These are phyloP conservation scores for Synanthedon tipuliformis DNA, from an alignment of 2,888 invertebrate genomes.

Conservation along the genomic window DNA sequence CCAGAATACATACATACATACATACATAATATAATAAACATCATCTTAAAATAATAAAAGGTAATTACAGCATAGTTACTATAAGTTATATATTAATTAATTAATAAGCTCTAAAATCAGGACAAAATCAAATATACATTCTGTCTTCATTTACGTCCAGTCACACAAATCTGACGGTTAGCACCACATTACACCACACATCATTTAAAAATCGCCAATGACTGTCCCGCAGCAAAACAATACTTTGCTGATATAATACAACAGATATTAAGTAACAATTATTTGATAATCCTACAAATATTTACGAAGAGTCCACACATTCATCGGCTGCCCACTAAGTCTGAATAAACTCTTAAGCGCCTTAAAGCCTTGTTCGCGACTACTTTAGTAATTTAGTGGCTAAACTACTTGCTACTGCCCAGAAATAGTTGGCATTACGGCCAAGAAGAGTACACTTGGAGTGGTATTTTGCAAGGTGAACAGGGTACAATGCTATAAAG, in stretches of 20 bases:
- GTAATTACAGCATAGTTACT: slow-evolving; percentile 64
- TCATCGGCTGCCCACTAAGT: no score
- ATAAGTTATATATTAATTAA: slow-evolving; percentile 45
- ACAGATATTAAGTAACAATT: not conserved
- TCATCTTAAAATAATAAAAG: slow-evolving; percentile 59
- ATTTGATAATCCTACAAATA: not conserved
- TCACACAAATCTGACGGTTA: slow-evolving; percentile 54
- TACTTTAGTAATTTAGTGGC: no score
- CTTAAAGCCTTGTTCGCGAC: no score
- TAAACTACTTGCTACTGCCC: no score
- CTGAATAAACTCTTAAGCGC: no score
- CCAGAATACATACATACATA: not conserved
- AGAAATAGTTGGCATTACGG: no score
- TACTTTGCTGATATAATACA: slow-evolving; percentile 1
- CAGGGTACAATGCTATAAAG: no score
- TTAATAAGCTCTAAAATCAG: slow-evolving; percentile 69
- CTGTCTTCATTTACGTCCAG: slow-evolving; percentile 39
- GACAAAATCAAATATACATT: slow-evolving; percentile 61
- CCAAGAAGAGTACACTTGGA: no score
- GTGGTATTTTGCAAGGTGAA: no score
- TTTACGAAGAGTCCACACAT: no score
- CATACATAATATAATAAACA: slow-evolving; percentile 23
- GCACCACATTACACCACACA: slow-evolving; percentile 54
- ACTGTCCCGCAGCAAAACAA: slow-evolving; percentile 25
- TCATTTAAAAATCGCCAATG: slow-evolving; percentile 36